A percentile compares a stretch with the other conserved stretches of the same genome.
These are phyloP conservation scores for Lasiurus cinereus DNA, from an alignment of 2,113 vertebrate species.

Conservation along the genomic window DNA sequence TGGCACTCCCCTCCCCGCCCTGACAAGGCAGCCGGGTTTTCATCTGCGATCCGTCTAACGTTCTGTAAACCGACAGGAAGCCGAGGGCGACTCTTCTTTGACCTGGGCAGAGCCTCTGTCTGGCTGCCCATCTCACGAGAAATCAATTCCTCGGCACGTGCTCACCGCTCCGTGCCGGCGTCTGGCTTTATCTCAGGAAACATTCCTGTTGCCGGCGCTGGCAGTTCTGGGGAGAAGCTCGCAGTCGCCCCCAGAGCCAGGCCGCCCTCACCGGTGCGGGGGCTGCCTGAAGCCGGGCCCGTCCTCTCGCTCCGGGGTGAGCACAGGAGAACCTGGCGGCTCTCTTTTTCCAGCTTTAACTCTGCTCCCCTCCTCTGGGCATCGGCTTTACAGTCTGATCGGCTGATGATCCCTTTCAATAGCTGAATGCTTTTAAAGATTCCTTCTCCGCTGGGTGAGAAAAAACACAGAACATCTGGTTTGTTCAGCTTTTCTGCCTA, in stretches of 20 bases:
- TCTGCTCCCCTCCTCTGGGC: conserved; percentile 15
- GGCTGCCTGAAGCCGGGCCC: neutral
- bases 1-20: neutral
- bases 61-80: neutral
- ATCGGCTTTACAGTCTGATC: conserved; percentile 43
- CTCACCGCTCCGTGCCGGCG: neutral
- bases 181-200: neutral
- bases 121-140: neutral
- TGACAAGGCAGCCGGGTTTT: neutral
- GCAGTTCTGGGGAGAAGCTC: neutral
- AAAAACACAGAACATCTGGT: neutral
- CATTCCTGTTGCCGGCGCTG: neutral
- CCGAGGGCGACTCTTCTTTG: neutral
- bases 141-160: neutral
- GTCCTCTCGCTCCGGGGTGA: neutral
- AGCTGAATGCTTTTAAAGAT: neutral
- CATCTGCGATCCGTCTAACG: neutral
- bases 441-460: neutral
- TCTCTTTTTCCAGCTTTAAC: conserved; percentile 21
- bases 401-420: neutral
- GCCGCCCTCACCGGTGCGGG: neutral
- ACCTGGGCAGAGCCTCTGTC: neutral
- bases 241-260: neutral
- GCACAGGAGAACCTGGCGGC: neutral
- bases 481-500: neutral